phyloP scores from a whole-genome alignment of 2,888 invertebrate species.

The Eilema sororculum region DNA sequence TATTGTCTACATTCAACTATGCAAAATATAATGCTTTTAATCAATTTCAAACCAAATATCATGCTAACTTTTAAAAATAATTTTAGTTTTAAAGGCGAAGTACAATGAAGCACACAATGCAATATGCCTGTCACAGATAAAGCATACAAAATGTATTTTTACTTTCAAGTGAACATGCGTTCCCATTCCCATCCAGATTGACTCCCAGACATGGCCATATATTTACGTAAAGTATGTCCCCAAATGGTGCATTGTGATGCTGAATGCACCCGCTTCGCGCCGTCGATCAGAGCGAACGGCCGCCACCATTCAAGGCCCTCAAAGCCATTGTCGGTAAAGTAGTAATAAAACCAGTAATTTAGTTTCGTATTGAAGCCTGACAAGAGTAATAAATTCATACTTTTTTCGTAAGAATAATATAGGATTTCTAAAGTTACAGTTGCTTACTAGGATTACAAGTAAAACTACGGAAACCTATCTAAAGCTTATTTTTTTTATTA shows the following conservation, averaged over 20 bases:
- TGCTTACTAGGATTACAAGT: neutral
- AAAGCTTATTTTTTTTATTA: too few relatives aligned
- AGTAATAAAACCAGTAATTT: conserved; percentile 48
- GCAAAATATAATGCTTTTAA: too few relatives aligned
- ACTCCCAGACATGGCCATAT: conserved; percentile 36
- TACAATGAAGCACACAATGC: neutral
- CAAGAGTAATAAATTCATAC: conserved; percentile 25
- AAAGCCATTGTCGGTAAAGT: conserved; percentile 23
- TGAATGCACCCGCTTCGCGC: conserved; percentile 50
- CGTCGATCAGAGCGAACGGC: conserved; percentile 38
- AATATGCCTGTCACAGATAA: neutral
- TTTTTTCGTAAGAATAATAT: neutral
- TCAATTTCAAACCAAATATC: neutral
- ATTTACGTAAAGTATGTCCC: conserved; percentile 43
- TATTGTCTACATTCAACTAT: too few relatives aligned
- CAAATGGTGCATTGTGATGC: conserved; percentile 57
- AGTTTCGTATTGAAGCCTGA: conserved; percentile 41
- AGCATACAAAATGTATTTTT: neutral
- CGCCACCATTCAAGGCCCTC: conserved; percentile 43
- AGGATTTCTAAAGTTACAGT: neutral
- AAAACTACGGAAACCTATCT: neutral
- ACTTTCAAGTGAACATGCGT: neutral
- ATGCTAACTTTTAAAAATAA: neutral
- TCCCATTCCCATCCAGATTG: conserved; percentile 26
- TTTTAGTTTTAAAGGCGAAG: neutral